Percentiles rank a stretch among this genome's conserved stretches.
Evolutionary conservation across 2,113 vertebrate species (phyloP).

Genomic region (Helogale parvula): DNA sequence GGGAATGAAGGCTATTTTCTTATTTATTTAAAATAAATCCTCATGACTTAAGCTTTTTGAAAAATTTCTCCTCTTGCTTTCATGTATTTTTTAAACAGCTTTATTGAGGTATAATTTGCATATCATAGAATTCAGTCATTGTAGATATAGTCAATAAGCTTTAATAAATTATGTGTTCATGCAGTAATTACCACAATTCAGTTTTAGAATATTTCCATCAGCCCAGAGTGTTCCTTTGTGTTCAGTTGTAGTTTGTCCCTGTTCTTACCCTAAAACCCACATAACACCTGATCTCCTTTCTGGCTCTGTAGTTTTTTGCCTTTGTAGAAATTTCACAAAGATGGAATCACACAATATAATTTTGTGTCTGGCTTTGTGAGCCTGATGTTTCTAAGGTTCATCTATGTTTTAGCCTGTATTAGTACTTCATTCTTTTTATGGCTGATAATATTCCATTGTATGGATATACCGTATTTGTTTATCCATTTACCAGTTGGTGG

Average conservation of each 20-base stretch:
- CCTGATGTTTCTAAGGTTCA: conserved; percentile 26
- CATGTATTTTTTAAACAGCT: background rate
- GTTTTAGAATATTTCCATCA: background rate
- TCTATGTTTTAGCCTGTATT: background rate
- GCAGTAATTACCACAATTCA: background rate
- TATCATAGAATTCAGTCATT: background rate
- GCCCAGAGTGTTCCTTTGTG: background rate
- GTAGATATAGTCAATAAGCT: background rate
- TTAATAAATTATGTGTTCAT: background rate
- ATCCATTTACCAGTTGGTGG: conserved; percentile 26
- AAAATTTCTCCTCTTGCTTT: conserved; percentile 1
- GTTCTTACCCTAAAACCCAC: background rate
- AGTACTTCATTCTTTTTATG: conserved; percentile 11
- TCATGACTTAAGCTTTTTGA: background rate
- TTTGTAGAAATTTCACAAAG: conserved; percentile 31
- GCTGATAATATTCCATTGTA: background rate
- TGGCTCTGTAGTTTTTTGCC: background rate
- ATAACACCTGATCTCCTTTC: background rate
- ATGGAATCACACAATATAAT: background rate
- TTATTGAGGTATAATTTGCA: background rate
- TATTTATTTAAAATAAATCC: conserved; percentile 37
- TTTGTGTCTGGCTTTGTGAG: conserved; percentile 30
- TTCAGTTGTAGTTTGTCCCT: background rate
- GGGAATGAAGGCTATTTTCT: background rate
- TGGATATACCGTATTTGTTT: background rate